These are phyloP conservation scores for Nautilus pompilius DNA, from an alignment of 1,140 invertebrate species.

Conservation along the genomic window DNA sequence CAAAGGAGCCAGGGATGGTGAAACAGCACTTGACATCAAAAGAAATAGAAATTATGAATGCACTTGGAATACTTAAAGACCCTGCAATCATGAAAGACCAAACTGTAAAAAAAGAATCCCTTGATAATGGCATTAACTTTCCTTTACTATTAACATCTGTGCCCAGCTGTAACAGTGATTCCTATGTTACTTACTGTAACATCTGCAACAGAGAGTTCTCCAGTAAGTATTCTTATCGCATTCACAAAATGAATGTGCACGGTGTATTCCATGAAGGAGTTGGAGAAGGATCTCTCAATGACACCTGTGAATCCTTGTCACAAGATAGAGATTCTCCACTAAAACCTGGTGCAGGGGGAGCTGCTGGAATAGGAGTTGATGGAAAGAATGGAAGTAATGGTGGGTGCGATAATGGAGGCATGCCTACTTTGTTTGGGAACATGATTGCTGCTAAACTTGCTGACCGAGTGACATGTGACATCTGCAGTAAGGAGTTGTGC, in stretches of 20 bases:
- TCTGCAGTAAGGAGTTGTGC: constrained; percentile 97
- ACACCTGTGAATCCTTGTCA: constrained; percentile 8
- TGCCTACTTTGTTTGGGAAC: constrained; percentile 48
- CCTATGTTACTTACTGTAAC: constrained; percentile 38
- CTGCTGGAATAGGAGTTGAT: constrained; percentile 2
- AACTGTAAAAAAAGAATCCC: too few species aligned
- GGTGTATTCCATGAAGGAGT: constrained; percentile 38
- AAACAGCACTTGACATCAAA: too few species aligned
- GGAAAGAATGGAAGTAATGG: constrained; percentile 16
- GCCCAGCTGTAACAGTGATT: constrained; percentile 15
- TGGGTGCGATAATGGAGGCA: constrained; percentile 22
- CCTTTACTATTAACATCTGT: too few species aligned
- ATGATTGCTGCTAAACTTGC: constrained; percentile 58
- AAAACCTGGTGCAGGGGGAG: background rate
- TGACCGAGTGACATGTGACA: constrained; percentile 81
- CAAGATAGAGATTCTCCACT: constrained; percentile 6
- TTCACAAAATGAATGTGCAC: constrained; percentile 49
- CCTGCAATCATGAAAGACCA: too few species aligned
- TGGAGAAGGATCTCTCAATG: constrained; percentile 18
- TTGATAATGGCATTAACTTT: too few species aligned
- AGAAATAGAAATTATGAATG: too few species aligned
- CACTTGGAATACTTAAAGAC: too few species aligned
- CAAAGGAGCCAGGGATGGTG: too few species aligned
- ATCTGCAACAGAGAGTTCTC: constrained; percentile 50
- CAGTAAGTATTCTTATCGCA: constrained; percentile 44